phyloP scores from a whole-genome alignment of 2,797 vertebrate species.

The Denticeps clupeoides region DNA sequence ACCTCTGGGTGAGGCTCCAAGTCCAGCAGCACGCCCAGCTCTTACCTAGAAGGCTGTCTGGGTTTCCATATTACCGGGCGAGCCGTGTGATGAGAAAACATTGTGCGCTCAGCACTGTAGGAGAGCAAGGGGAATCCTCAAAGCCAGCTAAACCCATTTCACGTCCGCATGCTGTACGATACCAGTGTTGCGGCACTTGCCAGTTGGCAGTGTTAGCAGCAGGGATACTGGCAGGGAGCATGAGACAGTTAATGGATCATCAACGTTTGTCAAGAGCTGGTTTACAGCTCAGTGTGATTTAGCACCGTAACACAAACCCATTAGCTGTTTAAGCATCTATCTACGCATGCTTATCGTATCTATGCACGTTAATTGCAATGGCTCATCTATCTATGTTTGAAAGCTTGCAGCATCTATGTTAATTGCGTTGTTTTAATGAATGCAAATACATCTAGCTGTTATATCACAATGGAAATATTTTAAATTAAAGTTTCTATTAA shows the following conservation, averaged over 20 bases:
- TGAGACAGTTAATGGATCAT: slow-evolving; percentile 49
- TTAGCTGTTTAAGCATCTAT: slow-evolving; percentile 37
- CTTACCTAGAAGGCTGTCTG: slow-evolving; percentile 44
- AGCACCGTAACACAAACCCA: slow-evolving; percentile 48
- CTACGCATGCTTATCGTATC: too few species aligned
- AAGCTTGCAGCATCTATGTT: too few species aligned
- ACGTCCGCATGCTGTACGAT: slow-evolving; percentile 37
- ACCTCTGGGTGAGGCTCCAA: slow-evolving; percentile 43
- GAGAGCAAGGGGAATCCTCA: slow-evolving; percentile 38
- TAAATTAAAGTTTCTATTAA: too few species aligned
- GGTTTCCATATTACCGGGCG: slow-evolving; percentile 40
- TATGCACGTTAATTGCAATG: too few species aligned
- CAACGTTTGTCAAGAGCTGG: slow-evolving; percentile 49
- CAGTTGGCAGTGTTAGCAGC: slow-evolving; percentile 40
- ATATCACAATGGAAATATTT: too few species aligned
- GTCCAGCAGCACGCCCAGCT: slow-evolving; percentile 36
- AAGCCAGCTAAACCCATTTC: slow-evolving; percentile 43
- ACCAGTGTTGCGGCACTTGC: slow-evolving; percentile 31
- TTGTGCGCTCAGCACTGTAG: slow-evolving; percentile 42
- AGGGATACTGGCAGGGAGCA: slow-evolving; percentile 34
- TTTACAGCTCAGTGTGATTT: slow-evolving; percentile 54
- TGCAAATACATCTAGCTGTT: too few species aligned
- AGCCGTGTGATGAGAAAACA: slow-evolving; percentile 53
- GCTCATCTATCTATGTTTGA: too few species aligned
- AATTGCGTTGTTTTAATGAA: too few species aligned